These are phyloP conservation scores for Cisticola juncidis DNA, from an alignment of 2,113 vertebrate species.

Conservation along the genomic window DNA sequence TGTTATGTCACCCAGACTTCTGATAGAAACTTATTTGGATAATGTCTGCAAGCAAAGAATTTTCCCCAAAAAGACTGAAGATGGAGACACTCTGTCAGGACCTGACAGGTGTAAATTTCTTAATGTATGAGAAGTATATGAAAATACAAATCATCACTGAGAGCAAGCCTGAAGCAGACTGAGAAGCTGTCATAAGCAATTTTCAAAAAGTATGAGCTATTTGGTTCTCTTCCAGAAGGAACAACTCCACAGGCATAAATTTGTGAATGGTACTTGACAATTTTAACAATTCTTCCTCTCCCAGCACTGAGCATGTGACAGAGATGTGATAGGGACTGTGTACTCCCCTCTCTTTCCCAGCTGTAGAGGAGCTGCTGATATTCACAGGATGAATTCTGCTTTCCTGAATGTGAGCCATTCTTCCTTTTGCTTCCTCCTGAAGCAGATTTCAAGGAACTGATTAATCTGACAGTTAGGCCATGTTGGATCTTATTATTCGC, in stretches of 20 bases:
- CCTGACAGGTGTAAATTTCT: slow-evolving; percentile 78
- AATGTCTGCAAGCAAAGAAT: slow-evolving; percentile 72
- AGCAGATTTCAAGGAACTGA: background rate
- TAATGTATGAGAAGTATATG: slow-evolving; percentile 73
- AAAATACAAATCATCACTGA: slow-evolving; percentile 74
- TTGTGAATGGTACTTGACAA: slow-evolving; percentile 73
- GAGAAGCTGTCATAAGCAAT: slow-evolving; percentile 77
- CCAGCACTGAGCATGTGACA: background rate
- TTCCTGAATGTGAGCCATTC: background rate
- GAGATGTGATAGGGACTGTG: background rate
- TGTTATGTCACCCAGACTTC: slow-evolving; percentile 67
- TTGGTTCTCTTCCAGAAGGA: slow-evolving; percentile 71
- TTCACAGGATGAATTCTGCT: background rate
- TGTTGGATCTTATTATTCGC: slow-evolving; percentile 5
- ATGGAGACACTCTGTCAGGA: slow-evolving; percentile 70
- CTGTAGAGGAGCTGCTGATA: background rate
- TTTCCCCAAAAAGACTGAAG: slow-evolving; percentile 57
- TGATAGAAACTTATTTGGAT: slow-evolving; percentile 75
- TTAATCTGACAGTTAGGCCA: slow-evolving; percentile 1
- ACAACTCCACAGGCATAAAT: slow-evolving; percentile 71
- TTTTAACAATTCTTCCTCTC: slow-evolving; percentile 66
- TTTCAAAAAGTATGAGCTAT: slow-evolving; percentile 78
- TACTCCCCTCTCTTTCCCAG: background rate
- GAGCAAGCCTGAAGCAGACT: slow-evolving; percentile 71
- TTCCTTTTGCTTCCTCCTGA: background rate